Evolutionary conservation across 2,113 vertebrate species (phyloP).

Genomic region (Harpagus bidentatus): DNA sequence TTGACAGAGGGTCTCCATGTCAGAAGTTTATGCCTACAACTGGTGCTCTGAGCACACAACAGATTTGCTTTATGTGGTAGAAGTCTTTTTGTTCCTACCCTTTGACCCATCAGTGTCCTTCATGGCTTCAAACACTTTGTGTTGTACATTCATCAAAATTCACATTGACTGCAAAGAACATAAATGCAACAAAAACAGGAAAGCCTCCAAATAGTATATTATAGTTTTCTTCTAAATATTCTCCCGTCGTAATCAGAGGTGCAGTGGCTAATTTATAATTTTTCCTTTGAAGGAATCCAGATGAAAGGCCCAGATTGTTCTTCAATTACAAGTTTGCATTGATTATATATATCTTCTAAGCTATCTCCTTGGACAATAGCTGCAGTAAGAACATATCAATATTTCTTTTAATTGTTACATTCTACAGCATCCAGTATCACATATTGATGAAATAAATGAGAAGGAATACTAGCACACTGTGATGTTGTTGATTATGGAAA

Average conservation of each 20-base stretch:
- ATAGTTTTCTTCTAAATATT: conserved; percentile 87
- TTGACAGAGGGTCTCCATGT: conserved; percentile 42
- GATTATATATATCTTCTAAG: conserved; percentile 97
- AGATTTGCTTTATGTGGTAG: conserved; percentile 60
- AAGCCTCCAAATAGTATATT: conserved; percentile 86
- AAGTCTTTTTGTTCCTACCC: conserved; percentile 73
- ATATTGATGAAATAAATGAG: background rate
- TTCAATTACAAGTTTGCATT: conserved; percentile 98
- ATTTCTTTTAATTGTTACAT: conserved; percentile 1
- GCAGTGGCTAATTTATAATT: conserved; percentile 88
- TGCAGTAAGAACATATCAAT: conserved; percentile 66
- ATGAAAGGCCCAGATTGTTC: conserved; percentile 98
- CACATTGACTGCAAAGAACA: conserved; percentile 83
- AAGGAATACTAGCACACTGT: background rate
- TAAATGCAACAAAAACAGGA: conserved; percentile 87
- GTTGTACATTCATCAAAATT: conserved; percentile 85
- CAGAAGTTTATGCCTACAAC: conserved; percentile 67
- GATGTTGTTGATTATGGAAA: background rate
- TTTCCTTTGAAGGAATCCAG: conserved; percentile 99
- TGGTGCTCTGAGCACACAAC: conserved; percentile 64
- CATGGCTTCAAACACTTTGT: conserved; percentile 81
- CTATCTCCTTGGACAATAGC: conserved; percentile 97
- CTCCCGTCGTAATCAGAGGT: conserved; percentile 78
- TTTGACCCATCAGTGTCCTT: conserved; percentile 77
- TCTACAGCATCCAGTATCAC: background rate